Percentiles rank a stretch among this genome's conserved stretches.
These are phyloP conservation scores for Drosophila baimaii DNA, from an alignment of 1,140 invertebrate species.

Conservation along the genomic window DNA sequence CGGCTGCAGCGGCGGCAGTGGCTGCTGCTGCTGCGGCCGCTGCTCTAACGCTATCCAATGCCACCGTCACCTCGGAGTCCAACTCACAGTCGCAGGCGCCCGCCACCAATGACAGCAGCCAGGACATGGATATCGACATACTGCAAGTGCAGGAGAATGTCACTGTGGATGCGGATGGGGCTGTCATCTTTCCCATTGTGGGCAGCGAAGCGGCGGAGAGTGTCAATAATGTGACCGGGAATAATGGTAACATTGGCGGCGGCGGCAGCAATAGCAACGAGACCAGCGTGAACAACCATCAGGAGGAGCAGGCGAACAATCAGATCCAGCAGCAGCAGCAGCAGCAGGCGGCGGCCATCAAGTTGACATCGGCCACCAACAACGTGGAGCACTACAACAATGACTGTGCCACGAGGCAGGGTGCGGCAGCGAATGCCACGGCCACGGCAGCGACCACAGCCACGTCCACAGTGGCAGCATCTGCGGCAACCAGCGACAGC, in stretches of 20 bases:
- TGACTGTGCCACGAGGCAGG: slow-evolving; percentile 49
- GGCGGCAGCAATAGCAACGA: no score
- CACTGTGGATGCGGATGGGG: slow-evolving; percentile 79
- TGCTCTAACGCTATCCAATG: slow-evolving; percentile 67
- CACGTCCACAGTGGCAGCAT: slow-evolving; percentile 32
- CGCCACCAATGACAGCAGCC: slow-evolving; percentile 63
- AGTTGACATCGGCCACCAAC: slow-evolving; percentile 38
- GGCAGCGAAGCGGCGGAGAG: slow-evolving; percentile 37
- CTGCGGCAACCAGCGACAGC: slow-evolving; percentile 48
- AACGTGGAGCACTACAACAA: slow-evolving; percentile 76
- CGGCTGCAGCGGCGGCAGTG: slow-evolving; percentile 72
- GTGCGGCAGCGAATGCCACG: slow-evolving; percentile 36
- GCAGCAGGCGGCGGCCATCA: slow-evolving; percentile 24
- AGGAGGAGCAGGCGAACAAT: slow-evolving; percentile 52
- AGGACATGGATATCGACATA: slow-evolving; percentile 86
- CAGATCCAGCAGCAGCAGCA: slow-evolving; percentile 36
- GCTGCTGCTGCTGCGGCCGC: slow-evolving; percentile 72
- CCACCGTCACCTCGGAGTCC: slow-evolving; percentile 66
- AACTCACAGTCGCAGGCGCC: slow-evolving; percentile 54
- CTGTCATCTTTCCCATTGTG: slow-evolving; percentile 70
- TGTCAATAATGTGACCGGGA: slow-evolving; percentile 42
- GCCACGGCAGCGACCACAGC: not conserved
- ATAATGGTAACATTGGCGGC: slow-evolving; percentile 34
- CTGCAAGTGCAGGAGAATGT: slow-evolving; percentile 85
- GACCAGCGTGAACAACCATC: slow-evolving; percentile 38